Evolutionary conservation across 2,888 invertebrate species (phyloP).

Genomic region (Microlaimidae sp.): DNA sequence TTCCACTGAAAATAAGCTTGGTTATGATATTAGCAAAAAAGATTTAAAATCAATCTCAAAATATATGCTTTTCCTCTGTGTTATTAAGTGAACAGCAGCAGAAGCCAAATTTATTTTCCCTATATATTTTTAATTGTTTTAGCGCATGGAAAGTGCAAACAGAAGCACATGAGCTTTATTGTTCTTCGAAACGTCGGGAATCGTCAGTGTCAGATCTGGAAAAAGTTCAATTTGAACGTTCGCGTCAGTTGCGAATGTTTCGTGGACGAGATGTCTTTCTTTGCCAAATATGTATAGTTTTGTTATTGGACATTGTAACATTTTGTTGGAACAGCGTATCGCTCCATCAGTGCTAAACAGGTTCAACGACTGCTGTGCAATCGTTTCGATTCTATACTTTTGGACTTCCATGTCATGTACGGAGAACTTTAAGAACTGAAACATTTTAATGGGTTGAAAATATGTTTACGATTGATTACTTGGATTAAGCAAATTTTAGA

Average conservation of each 20-base stretch:
- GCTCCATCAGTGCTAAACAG: too few species aligned
- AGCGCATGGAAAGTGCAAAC: slow-evolving; percentile 36
- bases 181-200: slow-evolving; percentile 33
- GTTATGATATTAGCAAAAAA: slow-evolving; percentile 1
- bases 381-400: too few species aligned
- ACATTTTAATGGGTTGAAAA: too few species aligned
- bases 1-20: slow-evolving; percentile 2
- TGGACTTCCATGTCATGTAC: too few species aligned
- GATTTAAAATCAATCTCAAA: not conserved
- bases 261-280: slow-evolving; percentile 35
- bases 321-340: too few species aligned
- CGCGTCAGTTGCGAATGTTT: slow-evolving; percentile 35
- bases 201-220: slow-evolving; percentile 32
- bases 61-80: not conserved
- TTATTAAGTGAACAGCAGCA: not conserved
- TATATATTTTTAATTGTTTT: slow-evolving; percentile 15
- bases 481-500: too few species aligned
- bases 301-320: too few species aligned
- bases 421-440: too few species aligned
- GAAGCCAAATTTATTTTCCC: not conserved
- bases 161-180: slow-evolving; percentile 36
- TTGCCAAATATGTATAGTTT: slow-evolving; percentile 32
- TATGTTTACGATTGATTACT: too few species aligned
- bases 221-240: slow-evolving; percentile 34
- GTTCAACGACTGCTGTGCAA: too few species aligned